Evolutionary conservation across 1,140 invertebrate genomes (phyloP).

Genomic region (Apocrypta bakeri): DNA sequence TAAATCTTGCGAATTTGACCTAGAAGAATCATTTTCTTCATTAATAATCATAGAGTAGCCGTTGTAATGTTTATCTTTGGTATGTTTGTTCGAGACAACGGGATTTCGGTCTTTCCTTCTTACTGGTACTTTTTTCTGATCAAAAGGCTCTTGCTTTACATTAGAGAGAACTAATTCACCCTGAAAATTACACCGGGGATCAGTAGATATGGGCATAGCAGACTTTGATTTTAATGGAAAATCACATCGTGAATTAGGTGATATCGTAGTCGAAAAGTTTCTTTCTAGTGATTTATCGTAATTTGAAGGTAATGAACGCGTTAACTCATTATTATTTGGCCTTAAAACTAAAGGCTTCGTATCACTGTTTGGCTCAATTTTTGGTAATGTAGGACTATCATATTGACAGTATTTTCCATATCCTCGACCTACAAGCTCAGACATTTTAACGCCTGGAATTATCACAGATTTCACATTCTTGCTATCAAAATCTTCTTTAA

Average conservation of each 20-base stretch:
- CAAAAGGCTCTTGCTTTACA: neutral
- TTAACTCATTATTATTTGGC: neutral
- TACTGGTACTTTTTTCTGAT: neutral
- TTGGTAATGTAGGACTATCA: conserved; percentile 17
- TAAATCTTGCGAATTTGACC: neutral
- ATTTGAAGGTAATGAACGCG: neutral
- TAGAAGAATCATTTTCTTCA: neutral
- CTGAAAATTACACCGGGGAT: neutral
- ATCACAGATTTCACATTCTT: neutral
- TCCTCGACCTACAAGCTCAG: neutral
- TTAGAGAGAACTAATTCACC: neutral
- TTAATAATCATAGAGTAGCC: no score
- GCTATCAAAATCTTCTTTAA: neutral
- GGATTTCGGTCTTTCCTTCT: neutral
- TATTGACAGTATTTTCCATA: conserved; percentile 14
- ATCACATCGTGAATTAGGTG: neutral
- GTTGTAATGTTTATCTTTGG: no score
- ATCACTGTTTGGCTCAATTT: neutral
- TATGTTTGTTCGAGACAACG: neutral
- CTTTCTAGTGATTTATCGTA: neutral
- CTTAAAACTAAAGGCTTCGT: neutral
- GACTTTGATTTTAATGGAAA: neutral
- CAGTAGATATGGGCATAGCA: neutral
- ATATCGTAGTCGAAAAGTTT: neutral
- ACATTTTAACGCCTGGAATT: neutral